Base-by-base conservation (phyloP, 2,888 invertebrate genomes). In the Leptinotarsa tumamoca region DNA sequence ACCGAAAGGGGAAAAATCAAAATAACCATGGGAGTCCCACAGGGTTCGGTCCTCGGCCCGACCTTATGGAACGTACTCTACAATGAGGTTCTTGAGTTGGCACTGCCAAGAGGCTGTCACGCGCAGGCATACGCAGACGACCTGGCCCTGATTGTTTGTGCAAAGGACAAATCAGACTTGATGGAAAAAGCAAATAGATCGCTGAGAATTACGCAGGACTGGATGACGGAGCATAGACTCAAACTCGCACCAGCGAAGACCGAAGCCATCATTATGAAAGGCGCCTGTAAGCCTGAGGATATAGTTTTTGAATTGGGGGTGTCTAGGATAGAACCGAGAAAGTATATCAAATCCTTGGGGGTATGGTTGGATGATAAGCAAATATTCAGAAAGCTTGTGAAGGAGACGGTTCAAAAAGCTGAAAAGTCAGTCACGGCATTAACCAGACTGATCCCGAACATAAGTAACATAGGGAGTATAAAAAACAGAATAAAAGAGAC, bases 41-140 rank as follows among this genome's bases (percentile, higher is more conserved):
- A 68, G 23, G 73, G 73, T 15, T 68, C 54, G 33, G 67, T 73
- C n/a, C 33, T 68, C 18, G 68, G 68, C 13, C 73, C 73, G 33
- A 73, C 49, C 15, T 33, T 68, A 10, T 73, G 67, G 73, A 67
- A 68, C 54, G 52, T 73, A 10, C 49, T 73, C 10, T 71, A 56
- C 13, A 33, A 70, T 61, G 58, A 51, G 17, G 27, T 70, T 14
- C 33, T 70, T 23, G 18, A 4, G 13, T 10, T 5, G 27, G n/a
- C n/a, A 43, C 27, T 33, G 5, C 27, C 27, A 5, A 33, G 27
- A 5, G 17, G 17, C 63, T 63, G 15, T 17, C 51, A 51, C 17
- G 51, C 51, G 51, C 51, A 51, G 51, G 15, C 51, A 13, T 51
- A 51, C 51, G 51, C 51, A 51, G 17, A 51, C 4, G 51, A 51